phyloP scores from a whole-genome alignment of 2,888 invertebrate species.

The Pasiphila rectangulata region DNA sequence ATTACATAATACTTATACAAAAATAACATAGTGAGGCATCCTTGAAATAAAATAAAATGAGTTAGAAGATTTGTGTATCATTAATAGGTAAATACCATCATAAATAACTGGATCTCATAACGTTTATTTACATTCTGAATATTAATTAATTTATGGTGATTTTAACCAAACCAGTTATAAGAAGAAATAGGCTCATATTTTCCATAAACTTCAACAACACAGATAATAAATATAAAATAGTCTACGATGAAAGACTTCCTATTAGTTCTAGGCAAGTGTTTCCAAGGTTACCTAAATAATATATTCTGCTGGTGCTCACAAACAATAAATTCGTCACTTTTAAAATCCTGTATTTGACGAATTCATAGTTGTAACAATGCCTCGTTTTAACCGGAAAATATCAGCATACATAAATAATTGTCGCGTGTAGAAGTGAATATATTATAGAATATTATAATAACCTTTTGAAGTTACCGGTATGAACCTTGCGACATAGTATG shows the following conservation, averaged over 20 bases:
- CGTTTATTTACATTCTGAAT: no score
- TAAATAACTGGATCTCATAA: no score
- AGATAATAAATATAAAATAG: slow-evolving; percentile 61
- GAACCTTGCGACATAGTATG: no score
- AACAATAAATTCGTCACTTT: neutral
- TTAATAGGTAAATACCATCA: neutral
- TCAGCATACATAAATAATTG: slow-evolving; percentile 22
- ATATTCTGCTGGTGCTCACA: neutral
- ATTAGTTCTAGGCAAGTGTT: slow-evolving; percentile 55
- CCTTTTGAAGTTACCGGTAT: neutral
- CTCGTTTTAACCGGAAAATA: slow-evolving; percentile 25
- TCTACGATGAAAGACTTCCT: slow-evolving; percentile 64
- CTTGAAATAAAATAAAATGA: slow-evolving; percentile 6
- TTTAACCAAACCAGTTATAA: neutral
- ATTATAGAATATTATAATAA: no score
- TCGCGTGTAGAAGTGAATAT: neutral
- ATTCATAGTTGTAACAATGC: slow-evolving; percentile 3
- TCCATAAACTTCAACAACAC: neutral
- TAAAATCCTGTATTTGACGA: neutral
- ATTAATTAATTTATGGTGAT: neutral
- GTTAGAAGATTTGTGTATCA: neutral
- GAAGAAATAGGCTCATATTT: slow-evolving; percentile 22
- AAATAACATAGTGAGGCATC: slow-evolving; percentile 5
- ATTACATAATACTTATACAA: neutral
- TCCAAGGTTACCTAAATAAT: slow-evolving; percentile 39